These are phyloP conservation scores for Centropristis striata DNA, from an alignment of 2,113 vertebrate genomes.

Conservation along the genomic window DNA sequence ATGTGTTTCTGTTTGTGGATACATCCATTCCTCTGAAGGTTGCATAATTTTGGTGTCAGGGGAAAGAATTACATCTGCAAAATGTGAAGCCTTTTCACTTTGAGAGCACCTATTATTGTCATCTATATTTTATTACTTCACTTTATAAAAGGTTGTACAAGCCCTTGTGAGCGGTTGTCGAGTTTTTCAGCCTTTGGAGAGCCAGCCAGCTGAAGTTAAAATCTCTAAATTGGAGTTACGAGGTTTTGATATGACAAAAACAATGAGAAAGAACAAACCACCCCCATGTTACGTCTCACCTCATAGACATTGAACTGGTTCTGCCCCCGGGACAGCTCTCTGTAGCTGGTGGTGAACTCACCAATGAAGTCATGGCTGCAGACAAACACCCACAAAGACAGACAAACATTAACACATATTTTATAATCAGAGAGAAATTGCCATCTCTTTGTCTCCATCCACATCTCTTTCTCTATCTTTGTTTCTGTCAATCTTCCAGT, in stretches of 20 bases:
- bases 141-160: neutral
- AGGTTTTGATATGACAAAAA: neutral
- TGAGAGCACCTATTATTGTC: neutral
- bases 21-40: neutral
- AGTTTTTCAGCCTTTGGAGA: neutral
- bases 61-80: neutral
- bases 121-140: neutral
- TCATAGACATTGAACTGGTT: constrained; percentile 93
- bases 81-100: neutral
- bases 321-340: constrained; percentile 96
- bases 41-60: neutral
- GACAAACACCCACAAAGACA: constrained; percentile 50
- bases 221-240: neutral
- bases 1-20: neutral
- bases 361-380: constrained; percentile 97
- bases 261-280: constrained; percentile 16
- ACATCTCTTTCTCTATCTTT: constrained; percentile 6
- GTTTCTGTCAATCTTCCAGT: neutral
- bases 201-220: neutral
- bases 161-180: neutral
- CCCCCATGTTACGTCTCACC: constrained; percentile 65
- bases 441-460: constrained; percentile 11
- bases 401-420: constrained; percentile 8
- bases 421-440: constrained; percentile 19
- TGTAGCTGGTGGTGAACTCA: constrained; percentile 98